Evolutionary conservation across 2,113 vertebrate species (phyloP), one percentile per base, ranked within the genome.

Genomic region (Eretmodus cyanostictus): DNA sequence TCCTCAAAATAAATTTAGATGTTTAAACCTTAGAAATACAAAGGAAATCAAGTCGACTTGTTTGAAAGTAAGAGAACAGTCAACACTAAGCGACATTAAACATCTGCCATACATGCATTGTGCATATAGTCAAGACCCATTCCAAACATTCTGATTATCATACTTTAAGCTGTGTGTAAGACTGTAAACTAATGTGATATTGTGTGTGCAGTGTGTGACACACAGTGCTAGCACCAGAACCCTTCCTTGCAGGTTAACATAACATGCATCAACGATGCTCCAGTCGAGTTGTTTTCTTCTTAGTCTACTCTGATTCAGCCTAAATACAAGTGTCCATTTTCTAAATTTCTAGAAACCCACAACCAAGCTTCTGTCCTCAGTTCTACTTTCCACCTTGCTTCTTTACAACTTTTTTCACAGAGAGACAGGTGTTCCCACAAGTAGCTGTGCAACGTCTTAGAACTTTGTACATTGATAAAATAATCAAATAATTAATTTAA

Each of bases 21-120:
- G 71, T 47, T 76, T 29, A 47, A 49, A 76, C 71, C 71, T 73
- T 17, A 40, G 0, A 0, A 68, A 40, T 6, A n/a, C 63, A 68
- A 68, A 68, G 1, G 4, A 40, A 68, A 68, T 40, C 63, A 68
- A 78, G 27, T 49, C 16, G 4, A 49, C 16, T 78, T 78, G 24
- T 49, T 19, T 73, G 42, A 76, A 76, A 49, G 9, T 49, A 31
- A 22, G 10, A 38, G 16, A 66, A 76, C 24, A 49, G 9, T 76
- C 16, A 12, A 11, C 16, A 47, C 9, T 49, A 12, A 12, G 40
- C 1, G 16, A 49, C 9, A 16, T 8, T 49, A 78, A 76, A 49
- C 42, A 76, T 49, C 71, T 31, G 27, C 0, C 14, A 49, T 8
- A 12, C 16, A 11, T 47, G 27, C 16, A 76, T 10, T 73, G 1